Conservation (phyloP, 2,888 invertebrate genomes). For the Exephanes ischioxanthus region DNA sequence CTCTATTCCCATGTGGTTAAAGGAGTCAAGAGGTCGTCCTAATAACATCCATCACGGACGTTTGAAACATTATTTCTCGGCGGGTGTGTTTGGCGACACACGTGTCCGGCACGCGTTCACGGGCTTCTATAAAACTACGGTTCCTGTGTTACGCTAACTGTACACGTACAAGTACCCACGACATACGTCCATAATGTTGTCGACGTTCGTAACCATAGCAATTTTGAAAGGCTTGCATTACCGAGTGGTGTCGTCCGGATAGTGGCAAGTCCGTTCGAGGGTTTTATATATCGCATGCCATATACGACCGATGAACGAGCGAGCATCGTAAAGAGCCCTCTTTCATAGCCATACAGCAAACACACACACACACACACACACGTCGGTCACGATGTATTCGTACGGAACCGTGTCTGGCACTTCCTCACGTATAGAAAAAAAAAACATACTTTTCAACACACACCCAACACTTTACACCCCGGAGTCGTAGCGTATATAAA, state of each 20-base stretch:
- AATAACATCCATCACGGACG: not conserved
- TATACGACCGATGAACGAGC: slow-evolving; percentile 29
- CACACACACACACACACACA: not conserved
- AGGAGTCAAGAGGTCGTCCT: not conserved
- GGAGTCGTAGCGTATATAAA: not conserved
- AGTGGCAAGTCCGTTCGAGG: slow-evolving; percentile 27
- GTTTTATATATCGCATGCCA: slow-evolving; percentile 8
- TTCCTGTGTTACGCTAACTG: not conserved
- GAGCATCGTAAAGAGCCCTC: not conserved
- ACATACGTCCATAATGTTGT: slow-evolving; percentile 57
- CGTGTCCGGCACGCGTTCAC: not conserved
- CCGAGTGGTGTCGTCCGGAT: slow-evolving; percentile 31
- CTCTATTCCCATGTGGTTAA: not conserved
- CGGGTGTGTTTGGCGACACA: not conserved
- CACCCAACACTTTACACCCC: not conserved
- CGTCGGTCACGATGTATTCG: not conserved
- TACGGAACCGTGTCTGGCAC: not conserved
- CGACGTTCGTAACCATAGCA: slow-evolving; percentile 66
- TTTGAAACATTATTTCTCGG: not conserved
- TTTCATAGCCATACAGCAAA: not conserved
- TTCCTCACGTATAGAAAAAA: not conserved
- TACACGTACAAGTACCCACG: not conserved
- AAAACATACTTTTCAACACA: not conserved
- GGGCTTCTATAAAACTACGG: not conserved
- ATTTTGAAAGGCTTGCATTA: slow-evolving; percentile 51